Evolutionary conservation across 2,113 vertebrate species (phyloP), one percentile per base, ranked within the genome.

Genomic region (Probosciger aterrimus): DNA sequence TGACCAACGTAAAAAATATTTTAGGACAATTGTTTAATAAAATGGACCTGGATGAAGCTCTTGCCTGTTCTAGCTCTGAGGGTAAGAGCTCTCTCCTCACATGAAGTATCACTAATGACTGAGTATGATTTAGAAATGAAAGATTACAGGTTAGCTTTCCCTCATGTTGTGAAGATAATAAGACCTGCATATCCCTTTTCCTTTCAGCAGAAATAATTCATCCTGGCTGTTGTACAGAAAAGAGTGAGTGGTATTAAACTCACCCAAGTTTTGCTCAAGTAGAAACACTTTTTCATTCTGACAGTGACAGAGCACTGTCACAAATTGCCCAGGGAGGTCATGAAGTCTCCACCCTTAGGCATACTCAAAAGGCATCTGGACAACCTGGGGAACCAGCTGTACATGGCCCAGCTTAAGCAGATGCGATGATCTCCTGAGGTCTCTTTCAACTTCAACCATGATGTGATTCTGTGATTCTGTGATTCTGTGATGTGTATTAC

Each of bases 131-230:
- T 50, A 30, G 27, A 82, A 93, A 73, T 50, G 5, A 12, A 74
- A 46, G 9, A 44, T 41, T 49, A 49, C 8, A 37, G 7, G 4
- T 63, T 64, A 13, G 7, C 50, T 68, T 82, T 50, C 31, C 11
- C 6, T 55, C 28, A 19, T 11, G 11, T 39, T 73, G 15, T 52
- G 17, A 8, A 78, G 11, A 25, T 3, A 50, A 37, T 30, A 18
- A 62, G 82, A 57, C 9, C 18, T 68, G 6, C 4, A 46, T 31
- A 31, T 15, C 0, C 1, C 3, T 2, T 6, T n/a, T 68, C 4
- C 4, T 68, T 84, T 90, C 2, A 7, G 17, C 2, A 11, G 30
- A 82, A 83, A 44, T 28, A 57, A 33, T 46, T 80, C 5, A 60
- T 53, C 14, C 7, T 39, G 4, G 2, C 6, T 53, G 3, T 23